A percentile compares a stretch with the other conserved stretches of the same genome.
These are phyloP conservation scores for Sebastiscus tertius DNA, from an alignment of 2,797 vertebrate species.

Conservation along the genomic window DNA sequence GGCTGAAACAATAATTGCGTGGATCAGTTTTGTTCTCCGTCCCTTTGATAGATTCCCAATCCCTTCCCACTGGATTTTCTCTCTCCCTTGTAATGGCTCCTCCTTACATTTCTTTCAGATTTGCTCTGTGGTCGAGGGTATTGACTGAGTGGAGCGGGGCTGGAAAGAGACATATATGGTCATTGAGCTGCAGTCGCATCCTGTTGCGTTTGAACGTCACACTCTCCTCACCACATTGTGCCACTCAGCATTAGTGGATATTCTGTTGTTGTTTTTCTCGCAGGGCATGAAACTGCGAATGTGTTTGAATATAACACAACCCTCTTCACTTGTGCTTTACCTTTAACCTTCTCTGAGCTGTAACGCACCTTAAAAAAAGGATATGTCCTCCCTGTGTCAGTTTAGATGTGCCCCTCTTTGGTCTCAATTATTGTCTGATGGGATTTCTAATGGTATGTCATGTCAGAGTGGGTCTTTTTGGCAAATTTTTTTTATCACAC, in stretches of 20 bases:
- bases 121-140: conserved; percentile 20
- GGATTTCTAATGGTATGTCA: conserved; percentile 59
- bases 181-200: conserved; percentile 32
- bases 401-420: conserved; percentile 52
- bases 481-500: conserved; percentile 52
- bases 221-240: conserved; percentile 5
- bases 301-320: conserved; percentile 21
- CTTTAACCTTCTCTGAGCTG: conserved; percentile 30
- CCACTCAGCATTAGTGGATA: conserved; percentile 18
- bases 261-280: conserved; percentile 2
- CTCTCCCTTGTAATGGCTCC: conserved; percentile 15
- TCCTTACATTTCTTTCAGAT: conserved; percentile 35
- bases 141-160: conserved; percentile 30
- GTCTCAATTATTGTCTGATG: conserved; percentile 68
- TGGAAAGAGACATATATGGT: conserved; percentile 24
- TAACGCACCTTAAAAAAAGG: conserved; percentile 24
- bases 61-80: conserved; percentile 31
- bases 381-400: conserved; percentile 40
- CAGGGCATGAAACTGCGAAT: conserved; percentile 1
- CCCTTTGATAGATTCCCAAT: conserved; percentile 60
- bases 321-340: conserved; percentile 26
- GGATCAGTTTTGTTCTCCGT: conserved; percentile 57
- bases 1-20: conserved; percentile 61
- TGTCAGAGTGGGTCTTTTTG: conserved; percentile 46
- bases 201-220: conserved; percentile 25